A percentile compares a stretch with the other conserved stretches of the same genome.
Conservation (phyloP, 2,888 invertebrate species). For the Rhaphigaster nebulosa region DNA sequence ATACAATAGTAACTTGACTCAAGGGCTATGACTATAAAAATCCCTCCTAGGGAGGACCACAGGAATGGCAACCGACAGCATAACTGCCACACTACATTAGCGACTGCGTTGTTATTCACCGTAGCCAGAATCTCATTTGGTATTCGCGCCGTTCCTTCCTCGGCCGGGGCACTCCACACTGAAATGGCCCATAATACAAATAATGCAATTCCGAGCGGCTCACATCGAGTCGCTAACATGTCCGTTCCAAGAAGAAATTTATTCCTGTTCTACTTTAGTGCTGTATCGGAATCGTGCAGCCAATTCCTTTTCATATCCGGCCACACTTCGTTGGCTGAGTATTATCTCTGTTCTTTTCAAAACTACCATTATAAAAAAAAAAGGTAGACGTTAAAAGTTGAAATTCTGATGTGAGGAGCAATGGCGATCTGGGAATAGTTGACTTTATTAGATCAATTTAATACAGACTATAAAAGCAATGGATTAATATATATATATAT, state of each 20-base stretch:
- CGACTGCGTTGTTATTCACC: constrained; percentile 12
- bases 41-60: background rate
- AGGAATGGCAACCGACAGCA: background rate
- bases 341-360: background rate
- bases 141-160: background rate
- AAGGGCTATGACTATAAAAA: background rate
- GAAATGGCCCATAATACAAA: constrained; percentile 34
- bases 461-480: too few relatives aligned
- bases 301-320: background rate
- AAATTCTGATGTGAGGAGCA: too few relatives aligned
- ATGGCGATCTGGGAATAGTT: too few relatives aligned
- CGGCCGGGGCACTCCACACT: background rate
- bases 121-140: background rate
- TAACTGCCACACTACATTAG: background rate
- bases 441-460: too few relatives aligned
- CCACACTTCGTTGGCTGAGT: background rate
- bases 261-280: constrained; percentile 4
- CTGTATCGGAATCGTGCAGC: background rate
- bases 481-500: too few relatives aligned
- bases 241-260: constrained; percentile 5
- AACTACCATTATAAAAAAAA: background rate
- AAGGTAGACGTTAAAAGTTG: background rate
- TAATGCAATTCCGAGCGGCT: constrained; percentile 6
- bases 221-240: background rate
- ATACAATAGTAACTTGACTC: background rate